phyloP scores from a whole-genome alignment of 2,888 invertebrate species.

The Sminthurinus aureus region DNA sequence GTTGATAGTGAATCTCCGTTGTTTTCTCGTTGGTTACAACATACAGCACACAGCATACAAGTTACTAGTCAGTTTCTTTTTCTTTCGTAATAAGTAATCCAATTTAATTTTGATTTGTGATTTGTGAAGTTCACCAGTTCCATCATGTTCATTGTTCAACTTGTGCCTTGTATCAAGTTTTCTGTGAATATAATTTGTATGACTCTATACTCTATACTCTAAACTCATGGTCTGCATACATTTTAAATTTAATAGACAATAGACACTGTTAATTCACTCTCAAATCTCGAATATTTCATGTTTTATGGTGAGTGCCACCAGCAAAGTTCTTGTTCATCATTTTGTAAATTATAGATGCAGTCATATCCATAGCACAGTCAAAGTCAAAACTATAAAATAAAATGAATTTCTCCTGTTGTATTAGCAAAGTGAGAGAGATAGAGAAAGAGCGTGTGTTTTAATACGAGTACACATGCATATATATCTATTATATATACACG shows the following conservation, averaged over 20 bases:
- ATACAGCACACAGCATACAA: too few relatives aligned
- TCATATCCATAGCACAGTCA: background rate
- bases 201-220: background rate
- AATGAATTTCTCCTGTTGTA: background rate
- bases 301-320: background rate
- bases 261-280: too few relatives aligned
- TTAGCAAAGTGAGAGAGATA: background rate
- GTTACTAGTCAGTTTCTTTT: background rate
- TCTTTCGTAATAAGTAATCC: background rate
- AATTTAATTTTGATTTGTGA: background rate
- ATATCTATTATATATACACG: background rate
- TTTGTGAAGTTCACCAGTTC: too few relatives aligned
- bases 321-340: background rate
- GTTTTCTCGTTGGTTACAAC: background rate
- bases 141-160: background rate
- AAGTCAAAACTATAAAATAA: background rate
- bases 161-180: background rate
- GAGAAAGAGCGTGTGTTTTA: background rate
- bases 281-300: too few relatives aligned
- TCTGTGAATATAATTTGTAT: background rate
- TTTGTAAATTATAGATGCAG: too few relatives aligned
- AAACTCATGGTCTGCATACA: too few relatives aligned
- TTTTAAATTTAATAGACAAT: too few relatives aligned
- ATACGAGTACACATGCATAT: background rate
- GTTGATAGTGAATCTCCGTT: too few relatives aligned